A percentile compares a stretch with the other conserved stretches of the same genome.
phyloP scores from a whole-genome alignment of 2,113 vertebrate species.

The Capreolus pygargus region DNA sequence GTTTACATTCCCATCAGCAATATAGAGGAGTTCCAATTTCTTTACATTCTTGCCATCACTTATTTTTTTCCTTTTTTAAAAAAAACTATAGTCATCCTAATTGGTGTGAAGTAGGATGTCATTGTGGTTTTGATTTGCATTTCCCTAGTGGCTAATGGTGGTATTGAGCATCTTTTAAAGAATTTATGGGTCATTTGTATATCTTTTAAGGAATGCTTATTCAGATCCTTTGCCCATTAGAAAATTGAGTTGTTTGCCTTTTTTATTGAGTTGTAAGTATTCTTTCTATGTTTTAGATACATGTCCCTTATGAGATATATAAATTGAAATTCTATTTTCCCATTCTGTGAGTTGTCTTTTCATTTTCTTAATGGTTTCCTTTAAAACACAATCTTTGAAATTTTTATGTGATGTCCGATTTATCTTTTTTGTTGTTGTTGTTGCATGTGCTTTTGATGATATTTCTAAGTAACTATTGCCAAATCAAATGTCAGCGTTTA shows the following conservation, averaged over 20 bases:
- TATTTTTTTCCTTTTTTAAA: not conserved
- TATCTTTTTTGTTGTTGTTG: not conserved
- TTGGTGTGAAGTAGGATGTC: not conserved
- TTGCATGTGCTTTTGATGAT: not conserved
- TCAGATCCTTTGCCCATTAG: not conserved
- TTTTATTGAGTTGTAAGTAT: not conserved
- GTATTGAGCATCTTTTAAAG: not conserved
- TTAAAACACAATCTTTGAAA: constrained; percentile 12
- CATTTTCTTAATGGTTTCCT: constrained; percentile 10
- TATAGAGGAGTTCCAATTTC: not conserved
- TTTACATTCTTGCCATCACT: not conserved
- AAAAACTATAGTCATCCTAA: not conserved
- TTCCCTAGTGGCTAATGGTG: not conserved
- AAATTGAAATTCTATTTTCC: constrained; percentile 5
- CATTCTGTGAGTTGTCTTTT: not conserved
- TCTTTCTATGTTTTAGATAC: not conserved
- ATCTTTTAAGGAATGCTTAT: not conserved
- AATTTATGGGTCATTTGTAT: not conserved
- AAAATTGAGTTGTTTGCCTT: constrained; percentile 19
- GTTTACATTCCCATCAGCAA: not conserved
- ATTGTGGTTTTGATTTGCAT: constrained; percentile 22
- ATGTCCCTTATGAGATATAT: not conserved
- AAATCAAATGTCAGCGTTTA: not conserved
- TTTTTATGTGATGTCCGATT: not conserved
- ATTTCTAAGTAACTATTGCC: not conserved